Evolutionary conservation across 2,888 invertebrate species (phyloP).

Genomic region (Rhingia campestris): DNA sequence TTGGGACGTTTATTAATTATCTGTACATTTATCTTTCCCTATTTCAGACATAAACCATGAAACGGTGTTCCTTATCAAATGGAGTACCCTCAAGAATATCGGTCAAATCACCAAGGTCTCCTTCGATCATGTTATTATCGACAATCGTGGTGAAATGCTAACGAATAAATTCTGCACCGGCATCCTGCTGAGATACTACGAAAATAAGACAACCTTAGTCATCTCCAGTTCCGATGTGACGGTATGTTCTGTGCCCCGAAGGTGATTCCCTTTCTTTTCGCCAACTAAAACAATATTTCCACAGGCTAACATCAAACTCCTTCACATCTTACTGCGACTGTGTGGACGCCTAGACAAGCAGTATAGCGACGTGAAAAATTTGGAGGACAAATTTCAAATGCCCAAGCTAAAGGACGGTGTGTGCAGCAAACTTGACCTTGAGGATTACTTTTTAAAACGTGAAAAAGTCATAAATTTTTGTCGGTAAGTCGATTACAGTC

Average conservation of each 20-base stretch:
- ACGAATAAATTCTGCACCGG: slow-evolving; percentile 80
- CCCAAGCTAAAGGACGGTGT: slow-evolving; percentile 79
- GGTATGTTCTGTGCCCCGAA: slow-evolving; percentile 75
- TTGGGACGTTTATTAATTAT: not conserved
- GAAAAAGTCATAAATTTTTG: slow-evolving; percentile 81
- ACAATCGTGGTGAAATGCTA: slow-evolving; percentile 80
- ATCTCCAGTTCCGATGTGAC: slow-evolving; percentile 81
- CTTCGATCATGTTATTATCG: slow-evolving; percentile 80
- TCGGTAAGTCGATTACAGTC: slow-evolving; percentile 76
- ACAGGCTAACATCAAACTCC: slow-evolving; percentile 80
- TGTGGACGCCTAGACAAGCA: slow-evolving; percentile 80
- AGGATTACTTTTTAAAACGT: slow-evolving; percentile 81
- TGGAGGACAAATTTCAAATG: slow-evolving; percentile 79
- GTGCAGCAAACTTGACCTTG: slow-evolving; percentile 78
- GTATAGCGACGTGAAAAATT: slow-evolving; percentile 76
- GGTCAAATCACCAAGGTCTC: slow-evolving; percentile 78
- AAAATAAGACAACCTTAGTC: slow-evolving; percentile 79
- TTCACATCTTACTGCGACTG: slow-evolving; percentile 79
- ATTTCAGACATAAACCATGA: slow-evolving; percentile 78
- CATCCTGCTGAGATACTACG: slow-evolving; percentile 80
- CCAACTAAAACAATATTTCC: not conserved
- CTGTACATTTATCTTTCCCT: not conserved
- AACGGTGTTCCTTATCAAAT: slow-evolving; percentile 80
- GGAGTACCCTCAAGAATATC: slow-evolving; percentile 79
- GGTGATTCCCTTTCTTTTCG: not conserved